A percentile compares a stretch with the other conserved stretches of the same genome.
These are phyloP conservation scores for Montipora efflorescens DNA, from an alignment of 64 coral and sea anemone genomes.

Conservation along the genomic window DNA sequence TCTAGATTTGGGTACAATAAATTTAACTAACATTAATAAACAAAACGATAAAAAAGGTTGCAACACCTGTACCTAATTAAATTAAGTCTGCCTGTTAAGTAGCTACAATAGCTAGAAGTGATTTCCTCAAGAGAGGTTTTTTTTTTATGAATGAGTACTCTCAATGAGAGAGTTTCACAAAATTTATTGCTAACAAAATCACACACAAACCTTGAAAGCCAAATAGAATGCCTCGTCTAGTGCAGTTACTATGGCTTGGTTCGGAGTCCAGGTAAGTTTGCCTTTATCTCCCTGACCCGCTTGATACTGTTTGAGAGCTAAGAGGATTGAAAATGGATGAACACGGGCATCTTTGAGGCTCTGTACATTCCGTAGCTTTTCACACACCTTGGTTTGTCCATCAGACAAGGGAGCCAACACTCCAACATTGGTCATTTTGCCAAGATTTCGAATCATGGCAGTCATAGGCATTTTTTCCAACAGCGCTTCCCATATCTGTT, in stretches of 20 bases:
- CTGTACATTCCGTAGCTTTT: slow-evolving; percentile 28
- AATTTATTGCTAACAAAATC: neutral
- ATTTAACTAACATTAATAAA: too few relatives aligned
- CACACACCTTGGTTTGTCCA: slow-evolving; percentile 62
- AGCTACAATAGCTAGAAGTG: too few relatives aligned
- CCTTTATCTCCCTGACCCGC: slow-evolving; percentile 87
- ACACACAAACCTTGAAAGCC: slow-evolving; percentile 83
- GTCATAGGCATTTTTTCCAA: slow-evolving; percentile 99
- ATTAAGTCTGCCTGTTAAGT: too few relatives aligned
- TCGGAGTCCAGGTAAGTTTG: slow-evolving; percentile 75
- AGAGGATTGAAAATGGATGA: slow-evolving; percentile 88
- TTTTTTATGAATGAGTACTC: too few relatives aligned
- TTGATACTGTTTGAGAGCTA: slow-evolving; percentile 84
- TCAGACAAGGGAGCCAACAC: slow-evolving; percentile 47
- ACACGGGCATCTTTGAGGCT: slow-evolving; percentile 76
- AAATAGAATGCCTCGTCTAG: slow-evolving; percentile 89
- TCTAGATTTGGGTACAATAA: too few relatives aligned
- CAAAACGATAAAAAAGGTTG: too few relatives aligned
- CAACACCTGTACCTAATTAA: too few relatives aligned
- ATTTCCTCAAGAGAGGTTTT: too few relatives aligned
- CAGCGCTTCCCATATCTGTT: slow-evolving; percentile 91
- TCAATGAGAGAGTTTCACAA: too few relatives aligned
- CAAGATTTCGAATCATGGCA: slow-evolving; percentile 96
- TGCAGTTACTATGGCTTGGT: slow-evolving; percentile 63
- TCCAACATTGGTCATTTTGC: slow-evolving; percentile 89